Percentiles rank a stretch among this genome's conserved stretches.
Conservation (phyloP, 2,888 invertebrate species). For the Eucera pruinosa region DNA sequence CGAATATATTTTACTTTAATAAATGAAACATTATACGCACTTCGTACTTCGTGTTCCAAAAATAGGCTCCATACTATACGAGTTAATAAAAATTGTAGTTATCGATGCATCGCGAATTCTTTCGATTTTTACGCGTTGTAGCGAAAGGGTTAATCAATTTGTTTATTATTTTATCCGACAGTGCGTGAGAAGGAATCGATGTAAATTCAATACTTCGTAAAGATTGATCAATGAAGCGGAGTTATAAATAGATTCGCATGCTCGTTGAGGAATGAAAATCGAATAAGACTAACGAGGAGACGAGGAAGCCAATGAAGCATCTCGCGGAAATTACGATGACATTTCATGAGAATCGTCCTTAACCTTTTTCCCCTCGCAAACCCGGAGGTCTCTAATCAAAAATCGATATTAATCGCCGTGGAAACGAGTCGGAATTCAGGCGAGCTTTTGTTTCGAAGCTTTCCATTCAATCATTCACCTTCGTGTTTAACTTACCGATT, state of each 20-base stretch:
- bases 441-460: slow-evolving; percentile 4
- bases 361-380: slow-evolving; percentile 39
- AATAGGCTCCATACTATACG: no score
- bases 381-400: slow-evolving; percentile 14
- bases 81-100: no score
- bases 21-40: no score
- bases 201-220: not conserved
- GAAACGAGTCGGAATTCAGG: slow-evolving; percentile 20
- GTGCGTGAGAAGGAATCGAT: no score
- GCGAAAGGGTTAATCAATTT: no score
- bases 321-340: slow-evolving; percentile 36
- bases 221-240: not conserved
- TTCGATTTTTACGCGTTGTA: no score
- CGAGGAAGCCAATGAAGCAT: slow-evolving; percentile 23
- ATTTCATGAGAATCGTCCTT: slow-evolving; percentile 35
- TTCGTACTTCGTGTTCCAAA: no score
- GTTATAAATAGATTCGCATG: not conserved
- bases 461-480: slow-evolving; percentile 40
- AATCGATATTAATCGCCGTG: slow-evolving; percentile 44
- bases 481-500: slow-evolving; percentile 43
- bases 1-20: no score
- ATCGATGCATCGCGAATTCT: no score
- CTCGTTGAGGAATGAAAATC: slow-evolving; percentile 5
- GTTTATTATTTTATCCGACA: no score
- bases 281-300: not conserved